Percentiles rank a stretch among this genome's conserved stretches.
phyloP scores from a whole-genome alignment of 2,888 invertebrate genomes.

The Ashinkailepas kermadecensis region DNA sequence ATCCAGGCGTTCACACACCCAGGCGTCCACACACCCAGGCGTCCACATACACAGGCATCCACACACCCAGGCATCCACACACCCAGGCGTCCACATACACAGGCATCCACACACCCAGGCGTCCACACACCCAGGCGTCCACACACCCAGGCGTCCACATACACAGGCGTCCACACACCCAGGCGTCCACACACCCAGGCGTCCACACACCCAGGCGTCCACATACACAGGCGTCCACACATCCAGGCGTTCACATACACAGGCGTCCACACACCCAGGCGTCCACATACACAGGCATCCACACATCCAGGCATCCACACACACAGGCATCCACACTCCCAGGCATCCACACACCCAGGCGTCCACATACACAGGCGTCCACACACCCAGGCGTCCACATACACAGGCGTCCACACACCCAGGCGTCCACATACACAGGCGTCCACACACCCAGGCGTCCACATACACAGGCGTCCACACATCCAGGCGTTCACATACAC shows the following conservation, averaged over 20 bases:
- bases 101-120: not conserved
- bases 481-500: not conserved
- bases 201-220: not conserved
- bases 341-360: too few relatives aligned
- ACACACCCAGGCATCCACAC: not conserved
- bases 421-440: too few relatives aligned
- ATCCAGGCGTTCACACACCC: not conserved
- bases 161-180: not conserved
- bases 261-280: not conserved
- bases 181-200: not conserved
- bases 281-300: not conserved
- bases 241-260: not conserved
- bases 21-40: not conserved
- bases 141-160: not conserved
- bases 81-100: not conserved
- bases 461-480: not conserved
- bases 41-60: not conserved
- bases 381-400: too few relatives aligned
- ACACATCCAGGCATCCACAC: too few relatives aligned
- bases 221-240: not conserved
- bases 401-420: too few relatives aligned
- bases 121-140: not conserved
- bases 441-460: too few relatives aligned
- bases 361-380: too few relatives aligned
- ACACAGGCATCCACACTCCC: too few relatives aligned